Base-by-base conservation (phyloP, 2,113 vertebrate genomes). In the Microcebus lehilahytsara region DNA sequence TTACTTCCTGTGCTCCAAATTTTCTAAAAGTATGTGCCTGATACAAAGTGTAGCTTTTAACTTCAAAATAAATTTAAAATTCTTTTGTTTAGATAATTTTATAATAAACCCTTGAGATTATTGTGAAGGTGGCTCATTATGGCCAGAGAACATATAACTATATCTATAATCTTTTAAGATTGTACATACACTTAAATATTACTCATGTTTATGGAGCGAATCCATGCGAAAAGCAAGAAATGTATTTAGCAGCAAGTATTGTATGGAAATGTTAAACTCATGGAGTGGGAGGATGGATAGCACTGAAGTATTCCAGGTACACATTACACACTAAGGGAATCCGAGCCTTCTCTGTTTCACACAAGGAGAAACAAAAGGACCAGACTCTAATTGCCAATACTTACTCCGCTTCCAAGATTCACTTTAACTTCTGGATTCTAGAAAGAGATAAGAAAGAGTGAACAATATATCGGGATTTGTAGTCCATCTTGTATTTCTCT, bases 21-120 rank as follows among this genome's bases (percentile, higher is more conserved):
- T 97, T 92, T 71, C 92, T 56, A 66, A 90, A 92, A 80, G 32
- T 37, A 34, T 58, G 22, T 91, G 51, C 32, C 14, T 80, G 12
- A n/a, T 67, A 27, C 20, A 58, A 66, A 79, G 27, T 84, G 88
- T 92, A 94, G 78, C 23, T 87, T 58, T 87, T 72, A 75, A 78
- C 32, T 84, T 96, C 1, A 60, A 95, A 34, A 53, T 69, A 32
- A 94, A 71, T 53, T 80, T 58, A 69, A 88, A 86, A 83, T 95
- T 0, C 12, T 84, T 60, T 88, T 89, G 20, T 58, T 62, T 94
- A 88, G 30, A 74, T 72, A 66, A n/a, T 95, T 85, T 66, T 17
- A 40, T 69, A 71, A 32, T 83, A 67, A 60, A 11, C 11, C 19
- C 3, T 91, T 78, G 30, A 89, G 30, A 40, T 74, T 53, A 92